Base-by-base conservation (phyloP, 2,797 vertebrate genomes). In the Scolopax bukidnonensis region DNA sequence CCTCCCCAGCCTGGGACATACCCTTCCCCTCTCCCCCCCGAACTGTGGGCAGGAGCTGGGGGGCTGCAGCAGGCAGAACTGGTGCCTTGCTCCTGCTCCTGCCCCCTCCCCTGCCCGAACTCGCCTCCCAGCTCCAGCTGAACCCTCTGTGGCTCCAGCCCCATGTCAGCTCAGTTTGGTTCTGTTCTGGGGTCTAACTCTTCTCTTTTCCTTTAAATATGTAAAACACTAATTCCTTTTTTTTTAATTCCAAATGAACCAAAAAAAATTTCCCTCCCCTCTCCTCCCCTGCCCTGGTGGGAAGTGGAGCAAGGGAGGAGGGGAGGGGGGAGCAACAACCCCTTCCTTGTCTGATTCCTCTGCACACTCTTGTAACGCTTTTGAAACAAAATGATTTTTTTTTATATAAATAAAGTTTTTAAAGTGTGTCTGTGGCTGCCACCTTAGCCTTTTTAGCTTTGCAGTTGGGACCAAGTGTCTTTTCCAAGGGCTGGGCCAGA, bases 371-470 rank as follows among this genome's bases (percentile, higher is more conserved):
- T 97, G 96, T 98, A 98, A 98, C 80, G 98, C 98, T 98, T 98
- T 98, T 98, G 93, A 98, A 98, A 98, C 97, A 93, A 98, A 98
- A 96, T 98, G 98, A 97, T 97, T 98, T 98, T 98, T 36, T 36
- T 98, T 98, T 98, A 98, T 98, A 98, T 98, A 98, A 98, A 98
- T 98, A 98, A 98, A 98, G 97, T 98, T 98, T 98, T 98, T 98
- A 98, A 98, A 98, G 98, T 97, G 98, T 98, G 97, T 90, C 59
- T 91, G 54, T 84, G 40, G 27, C 60, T 57, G 36, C 17, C 6
- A 20, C 38, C 6, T 45, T 6, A 36, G 16, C 2, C 0, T 15
- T 48, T 54, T 19, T 54, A 25, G 45, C 19, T 73, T 70, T 69
- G 50, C 36, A 12, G 7, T 19, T 56, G 30, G 19, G 45, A 47